These are phyloP conservation scores for Isaurus tuberculatus DNA, from an alignment of 92 coral and sea anemone species.

Conservation along the genomic window DNA sequence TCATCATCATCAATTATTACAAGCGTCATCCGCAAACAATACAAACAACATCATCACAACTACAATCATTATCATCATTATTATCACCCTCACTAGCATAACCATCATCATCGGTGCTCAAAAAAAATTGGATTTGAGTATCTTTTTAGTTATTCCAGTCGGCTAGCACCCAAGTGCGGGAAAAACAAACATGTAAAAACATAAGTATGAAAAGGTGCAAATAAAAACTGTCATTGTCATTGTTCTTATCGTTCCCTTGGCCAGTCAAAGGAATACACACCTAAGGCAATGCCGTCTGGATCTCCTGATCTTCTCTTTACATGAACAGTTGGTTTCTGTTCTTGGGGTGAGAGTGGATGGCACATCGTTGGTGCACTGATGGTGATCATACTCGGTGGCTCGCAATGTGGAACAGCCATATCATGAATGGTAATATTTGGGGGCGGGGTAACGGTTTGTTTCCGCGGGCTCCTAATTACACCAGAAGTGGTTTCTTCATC, in stretches of 20 bases:
- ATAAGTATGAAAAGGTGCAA: too few relatives aligned
- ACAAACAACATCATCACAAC: background rate
- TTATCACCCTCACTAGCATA: too few relatives aligned
- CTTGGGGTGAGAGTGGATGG: constrained; percentile 66
- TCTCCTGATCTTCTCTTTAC: constrained; percentile 76
- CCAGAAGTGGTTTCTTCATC: constrained; percentile 35
- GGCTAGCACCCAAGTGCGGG: too few relatives aligned
- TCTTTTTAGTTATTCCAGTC: too few relatives aligned
- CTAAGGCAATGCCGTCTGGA: constrained; percentile 89
- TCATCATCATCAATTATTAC: background rate
- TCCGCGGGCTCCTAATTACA: constrained; percentile 48
- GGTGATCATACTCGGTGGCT: constrained; percentile 59
- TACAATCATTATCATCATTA: background rate
- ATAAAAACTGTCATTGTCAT: too few relatives aligned
- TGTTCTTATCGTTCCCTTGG: too few relatives aligned
- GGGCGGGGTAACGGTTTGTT: constrained; percentile 71
- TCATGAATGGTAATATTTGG: constrained; percentile 80
- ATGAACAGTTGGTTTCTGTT: constrained; percentile 69
- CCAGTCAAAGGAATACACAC: constrained; percentile 39
- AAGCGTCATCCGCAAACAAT: too few relatives aligned
- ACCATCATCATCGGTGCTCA: too few relatives aligned
- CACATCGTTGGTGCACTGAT: constrained; percentile 56
- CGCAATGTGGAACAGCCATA: constrained; percentile 61
- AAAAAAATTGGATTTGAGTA: too few relatives aligned
- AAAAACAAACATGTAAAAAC: too few relatives aligned